Percentiles rank a stretch among this genome's conserved stretches.
Evolutionary conservation across 2,888 invertebrate genomes (phyloP).

Genomic region (Oegoconia quadripuncta): DNA sequence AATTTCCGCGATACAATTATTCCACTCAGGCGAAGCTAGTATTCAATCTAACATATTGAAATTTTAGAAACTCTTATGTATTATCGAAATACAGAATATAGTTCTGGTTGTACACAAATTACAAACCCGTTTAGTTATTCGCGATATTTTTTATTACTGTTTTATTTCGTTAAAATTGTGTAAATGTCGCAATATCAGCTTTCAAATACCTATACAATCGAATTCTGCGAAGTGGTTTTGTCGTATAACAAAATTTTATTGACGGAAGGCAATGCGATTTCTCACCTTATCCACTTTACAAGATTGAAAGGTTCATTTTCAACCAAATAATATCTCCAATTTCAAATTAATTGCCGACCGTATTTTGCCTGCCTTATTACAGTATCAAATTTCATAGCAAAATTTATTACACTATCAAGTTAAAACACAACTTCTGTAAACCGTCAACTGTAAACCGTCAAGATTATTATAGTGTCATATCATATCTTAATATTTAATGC

Average conservation of each 20-base stretch:
- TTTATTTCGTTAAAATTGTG: no score
- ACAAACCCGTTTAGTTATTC: no score
- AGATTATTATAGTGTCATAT: not conserved
- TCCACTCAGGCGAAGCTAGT: no score
- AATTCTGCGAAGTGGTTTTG: conserved; percentile 1
- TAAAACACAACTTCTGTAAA: not conserved
- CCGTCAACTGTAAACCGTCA: conserved; percentile 1
- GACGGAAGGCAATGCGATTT: conserved; percentile 1
- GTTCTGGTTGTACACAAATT: no score
- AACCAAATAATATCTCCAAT: no score
- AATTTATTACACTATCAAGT: conserved; percentile 4
- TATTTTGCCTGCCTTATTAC: conserved; percentile 7
- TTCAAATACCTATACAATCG: no score
- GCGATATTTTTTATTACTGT: no score
- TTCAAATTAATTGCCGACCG: conserved; percentile 21
- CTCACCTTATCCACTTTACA: conserved; percentile 18
- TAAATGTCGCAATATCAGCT: no score
- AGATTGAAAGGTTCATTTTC: conserved; percentile 17
- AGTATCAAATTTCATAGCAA: conserved; percentile 5
- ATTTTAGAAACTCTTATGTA: no score
- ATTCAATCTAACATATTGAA: no score
- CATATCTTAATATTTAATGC: not conserved
- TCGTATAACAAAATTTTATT: conserved; percentile 1
- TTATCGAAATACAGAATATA: no score
- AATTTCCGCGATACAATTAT: no score